Conservation (phyloP, 2,888 invertebrate genomes). For the Caenorhabditis panamensis region DNA sequence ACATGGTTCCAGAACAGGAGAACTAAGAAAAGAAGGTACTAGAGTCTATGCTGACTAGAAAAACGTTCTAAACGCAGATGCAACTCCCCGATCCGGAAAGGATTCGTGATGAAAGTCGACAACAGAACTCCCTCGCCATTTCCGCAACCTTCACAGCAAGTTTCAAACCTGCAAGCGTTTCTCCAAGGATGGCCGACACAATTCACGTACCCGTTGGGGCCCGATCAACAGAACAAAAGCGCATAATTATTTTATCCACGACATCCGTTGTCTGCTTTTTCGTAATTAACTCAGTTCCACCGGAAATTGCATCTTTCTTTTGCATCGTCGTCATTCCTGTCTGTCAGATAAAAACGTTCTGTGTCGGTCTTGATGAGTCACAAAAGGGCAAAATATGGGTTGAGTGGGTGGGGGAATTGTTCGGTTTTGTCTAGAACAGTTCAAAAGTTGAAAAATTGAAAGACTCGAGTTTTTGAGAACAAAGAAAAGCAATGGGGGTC, state of each 20-base stretch:
- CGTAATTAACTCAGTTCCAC: slow-evolving; percentile 26
- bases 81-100: slow-evolving; percentile 43
- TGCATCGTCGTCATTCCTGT: background rate
- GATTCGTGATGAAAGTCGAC: slow-evolving; percentile 13
- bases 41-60: background rate
- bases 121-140: slow-evolving; percentile 33
- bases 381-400: background rate
- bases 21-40: slow-evolving; percentile 61
- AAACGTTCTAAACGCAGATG: slow-evolving; percentile 13
- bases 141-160: slow-evolving; percentile 6
- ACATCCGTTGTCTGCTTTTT: slow-evolving; percentile 18
- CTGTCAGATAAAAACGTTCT: slow-evolving; percentile 17
- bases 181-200: slow-evolving; percentile 45
- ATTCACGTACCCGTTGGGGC: slow-evolving; percentile 24
- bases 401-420: background rate
- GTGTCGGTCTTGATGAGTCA: slow-evolving; percentile 27
- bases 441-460: background rate
- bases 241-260: slow-evolving; percentile 30
- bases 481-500: slow-evolving; percentile 49
- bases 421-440: background rate
- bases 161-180: slow-evolving; percentile 29
- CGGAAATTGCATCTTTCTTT: slow-evolving; percentile 25
- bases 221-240: slow-evolving; percentile 38
- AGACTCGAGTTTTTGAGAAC: slow-evolving; percentile 12
- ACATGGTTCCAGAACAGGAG: slow-evolving; percentile 62